Evolutionary conservation across 2,888 invertebrate genomes (phyloP), one percentile per base, ranked within the genome.

Genomic region (Brachyopa scutellaris): DNA sequence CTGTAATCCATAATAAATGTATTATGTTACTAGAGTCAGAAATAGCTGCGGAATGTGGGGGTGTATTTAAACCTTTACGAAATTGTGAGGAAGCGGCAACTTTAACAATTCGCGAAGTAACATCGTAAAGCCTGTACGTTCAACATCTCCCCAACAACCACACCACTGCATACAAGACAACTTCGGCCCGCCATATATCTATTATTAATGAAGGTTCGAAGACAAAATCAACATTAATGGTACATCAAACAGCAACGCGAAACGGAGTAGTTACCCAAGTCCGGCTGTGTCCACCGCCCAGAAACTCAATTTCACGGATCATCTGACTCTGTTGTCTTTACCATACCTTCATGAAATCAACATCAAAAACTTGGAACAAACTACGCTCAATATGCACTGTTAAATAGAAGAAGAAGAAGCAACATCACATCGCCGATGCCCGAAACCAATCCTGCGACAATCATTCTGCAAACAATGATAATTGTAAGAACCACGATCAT

Each of bases 161-260:
- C n/a, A 49, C 45, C 3, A 49, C 74, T 40, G 21, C 38, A 19
- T 74, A 40, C 57, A 40, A 36, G 26, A 66, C 49, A 40, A 45
- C 62, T 6, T 73, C 62, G 5, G 40, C 53, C 23, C 17, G 62
- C 13, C 29, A 62, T 36, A 53, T 72, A 9, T 7, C 21, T 13
- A 6, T 57, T 11, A 17, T 57, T 40, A 26, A 6, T 1, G 57
- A 57, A 17, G 57, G 38, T 57, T 57, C 7, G 26, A 23, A 11
- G 21, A 57, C 1, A 40, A 38, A 17, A 26, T 55, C 31, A 38
- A 9, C 23, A 26, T 40, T 38, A 40, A 40, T n/a, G 40, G 26
- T 19, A 55, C 38, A 7, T 42, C 31, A n/a, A 57, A 36, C 36
- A 36, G 26, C 11, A 64, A 53, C 51, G 57, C 17, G 21, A 70